Base-by-base conservation (phyloP, 2,113 vertebrate genomes). In the Fregetta grallaria region DNA sequence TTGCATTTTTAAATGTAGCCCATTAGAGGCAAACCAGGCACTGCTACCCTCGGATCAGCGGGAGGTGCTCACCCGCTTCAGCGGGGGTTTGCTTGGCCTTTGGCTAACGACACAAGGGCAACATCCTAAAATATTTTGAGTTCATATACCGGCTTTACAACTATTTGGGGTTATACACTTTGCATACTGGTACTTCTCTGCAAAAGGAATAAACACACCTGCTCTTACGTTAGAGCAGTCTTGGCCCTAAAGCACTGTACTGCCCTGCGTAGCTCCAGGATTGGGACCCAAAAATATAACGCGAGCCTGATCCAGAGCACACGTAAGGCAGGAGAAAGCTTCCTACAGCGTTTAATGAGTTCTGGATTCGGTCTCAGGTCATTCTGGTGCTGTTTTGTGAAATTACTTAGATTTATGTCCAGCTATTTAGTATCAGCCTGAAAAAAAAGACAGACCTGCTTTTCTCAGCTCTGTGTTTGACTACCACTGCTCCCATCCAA, bases 161-260 rank as follows among this genome's bases (percentile, higher is more conserved):
- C 84, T 13, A 1, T 1, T 49, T 3, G 50, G 8, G 55, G n/a
- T 17, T 8, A 0, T 22, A 0, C 8, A 3, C 11, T 2, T 18
- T 10, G 47, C 10, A 0, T 0, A 1, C 0, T 0, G 22, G 20
- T 13, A 2, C 32, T 12, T 5, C 44, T 7, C 11, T n/a, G 1
- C 65, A 3, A 2, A 56, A 27, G 45, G n/a, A 12, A 2, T 5
- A 8, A n/a, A 10, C 25, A 6, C 21, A 12, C 17, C 38, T 11
- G 49, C 36, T 27, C 0, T 7, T 20, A n/a, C 34, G 2, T 3
- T 8, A 15, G 18, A 7, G 4, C 42, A 15, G 14, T 0, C 10
- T 4, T 15, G 80, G 27, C 11, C 7, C 6, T 4, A 11, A 32
- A 25, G 21, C n/a, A 4, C 44, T 0, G 4, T 1, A 3, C 40